Evolutionary conservation across 2,113 vertebrate genomes (phyloP).

Genomic region (Oceanites oceanicus): DNA sequence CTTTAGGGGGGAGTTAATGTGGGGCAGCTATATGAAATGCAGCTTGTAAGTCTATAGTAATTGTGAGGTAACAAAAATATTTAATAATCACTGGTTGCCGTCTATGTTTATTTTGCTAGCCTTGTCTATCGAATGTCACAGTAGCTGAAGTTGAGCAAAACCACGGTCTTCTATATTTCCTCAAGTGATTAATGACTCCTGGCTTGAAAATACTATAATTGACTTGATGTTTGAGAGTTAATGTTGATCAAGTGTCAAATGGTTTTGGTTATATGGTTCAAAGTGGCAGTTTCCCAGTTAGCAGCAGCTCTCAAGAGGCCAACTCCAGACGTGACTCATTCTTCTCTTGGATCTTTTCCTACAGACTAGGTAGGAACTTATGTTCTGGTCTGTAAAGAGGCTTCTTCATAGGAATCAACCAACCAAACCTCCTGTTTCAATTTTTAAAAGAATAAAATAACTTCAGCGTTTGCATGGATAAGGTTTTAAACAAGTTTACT

Average conservation of each 20-base stretch:
- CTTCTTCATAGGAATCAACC: background rate
- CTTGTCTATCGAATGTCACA: background rate
- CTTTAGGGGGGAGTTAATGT: background rate
- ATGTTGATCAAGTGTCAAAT: background rate
- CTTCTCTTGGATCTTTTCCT: background rate
- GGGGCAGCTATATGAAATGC: background rate
- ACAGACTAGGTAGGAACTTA: background rate
- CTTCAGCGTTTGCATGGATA: background rate
- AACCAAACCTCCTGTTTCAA: background rate
- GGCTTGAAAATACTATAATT: background rate
- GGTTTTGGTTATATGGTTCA: background rate
- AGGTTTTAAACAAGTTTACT: background rate
- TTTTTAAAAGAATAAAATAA: background rate
- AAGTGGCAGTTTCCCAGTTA: background rate
- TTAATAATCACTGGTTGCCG: background rate
- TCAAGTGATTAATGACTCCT: background rate
- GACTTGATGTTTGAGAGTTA: background rate
- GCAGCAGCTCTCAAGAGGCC: background rate
- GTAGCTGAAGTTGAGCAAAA: background rate
- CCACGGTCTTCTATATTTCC: background rate
- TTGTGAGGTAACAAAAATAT: background rate
- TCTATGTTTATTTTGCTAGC: background rate
- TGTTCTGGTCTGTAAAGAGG: background rate
- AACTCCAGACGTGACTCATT: background rate
- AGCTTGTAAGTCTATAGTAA: background rate